phyloP scores from a whole-genome alignment of 2,888 invertebrate species.

The Nasonovia ribisnigri region DNA sequence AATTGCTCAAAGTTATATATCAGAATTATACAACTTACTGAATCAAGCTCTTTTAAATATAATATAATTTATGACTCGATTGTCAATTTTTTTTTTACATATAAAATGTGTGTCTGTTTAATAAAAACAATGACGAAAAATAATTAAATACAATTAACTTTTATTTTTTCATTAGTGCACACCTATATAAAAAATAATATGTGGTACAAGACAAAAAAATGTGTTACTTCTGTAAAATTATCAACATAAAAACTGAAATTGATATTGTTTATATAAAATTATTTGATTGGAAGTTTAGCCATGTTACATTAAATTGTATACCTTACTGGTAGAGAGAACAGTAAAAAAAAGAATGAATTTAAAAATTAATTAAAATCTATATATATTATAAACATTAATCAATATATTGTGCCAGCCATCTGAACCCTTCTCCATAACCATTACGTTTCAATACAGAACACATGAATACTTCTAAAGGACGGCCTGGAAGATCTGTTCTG shows the following conservation, averaged over 20 bases:
- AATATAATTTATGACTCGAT: slow-evolving; percentile 14
- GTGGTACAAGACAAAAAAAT: slow-evolving; percentile 48
- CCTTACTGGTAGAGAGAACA: slow-evolving; percentile 44
- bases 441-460: slow-evolving; percentile 98
- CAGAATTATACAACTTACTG: slow-evolving; percentile 78
- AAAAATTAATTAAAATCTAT: slow-evolving; percentile 51
- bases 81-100: slow-evolving; percentile 39
- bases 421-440: slow-evolving; percentile 99
- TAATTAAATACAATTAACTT: slow-evolving; percentile 36
- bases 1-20: slow-evolving; percentile 84
- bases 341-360: slow-evolving; percentile 58
- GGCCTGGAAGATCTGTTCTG: slow-evolving; percentile 89
- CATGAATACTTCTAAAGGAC: slow-evolving; percentile 99
- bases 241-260: slow-evolving; percentile 23
- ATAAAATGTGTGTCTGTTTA: slow-evolving; percentile 47
- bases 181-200: slow-evolving; percentile 61
- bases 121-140: slow-evolving; percentile 53
- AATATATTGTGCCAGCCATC: slow-evolving; percentile 99
- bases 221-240: slow-evolving; percentile 31
- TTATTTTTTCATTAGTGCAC: slow-evolving; percentile 58
- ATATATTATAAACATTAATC: slow-evolving; percentile 76
- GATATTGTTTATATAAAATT: slow-evolving; percentile 40
- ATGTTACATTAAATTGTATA: slow-evolving; percentile 42
- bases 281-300: slow-evolving; percentile 54
- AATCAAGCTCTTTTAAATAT: slow-evolving; percentile 69